Conservation (phyloP, 2,888 invertebrate genomes). For the Tiliacea aurago region DNA sequence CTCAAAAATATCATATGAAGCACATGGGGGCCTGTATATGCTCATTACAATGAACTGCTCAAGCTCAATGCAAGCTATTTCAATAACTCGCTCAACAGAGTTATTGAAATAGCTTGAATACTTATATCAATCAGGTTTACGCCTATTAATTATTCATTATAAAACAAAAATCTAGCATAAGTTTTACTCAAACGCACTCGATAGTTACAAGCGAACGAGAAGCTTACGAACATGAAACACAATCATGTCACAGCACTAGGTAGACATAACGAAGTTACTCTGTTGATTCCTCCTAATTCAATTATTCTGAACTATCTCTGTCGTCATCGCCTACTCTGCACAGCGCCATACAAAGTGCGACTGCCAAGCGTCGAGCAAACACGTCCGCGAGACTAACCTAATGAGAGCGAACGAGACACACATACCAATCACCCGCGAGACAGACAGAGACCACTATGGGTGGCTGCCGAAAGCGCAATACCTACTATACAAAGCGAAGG, state of each 20-base stretch:
- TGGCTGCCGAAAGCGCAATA: slow-evolving; percentile 89
- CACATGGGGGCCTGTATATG: too few relatives aligned
- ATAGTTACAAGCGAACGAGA: neutral
- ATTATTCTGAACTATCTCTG: slow-evolving; percentile 49
- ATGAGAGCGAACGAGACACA: slow-evolving; percentile 85
- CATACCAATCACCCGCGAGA: slow-evolving; percentile 57
- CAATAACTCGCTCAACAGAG: too few relatives aligned
- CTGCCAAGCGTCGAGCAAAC: slow-evolving; percentile 89
- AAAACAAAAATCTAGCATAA: neutral
- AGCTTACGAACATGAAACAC: neutral
- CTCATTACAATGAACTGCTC: too few relatives aligned
- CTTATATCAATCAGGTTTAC: too few relatives aligned
- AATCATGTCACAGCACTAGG: neutral
- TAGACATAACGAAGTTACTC: neutral
- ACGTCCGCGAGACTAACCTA: slow-evolving; percentile 87
- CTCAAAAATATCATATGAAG: too few relatives aligned
- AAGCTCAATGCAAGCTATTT: too few relatives aligned
- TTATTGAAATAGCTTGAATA: too few relatives aligned
- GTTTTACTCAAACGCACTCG: neutral
- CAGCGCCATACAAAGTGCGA: slow-evolving; percentile 80
- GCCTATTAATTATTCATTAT: too few relatives aligned
- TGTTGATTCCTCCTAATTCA: neutral
- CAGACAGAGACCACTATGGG: slow-evolving; percentile 79
- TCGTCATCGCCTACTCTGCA: slow-evolving; percentile 70
- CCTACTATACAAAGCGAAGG: slow-evolving; percentile 73